Percentiles rank a stretch among this genome's conserved stretches.
phyloP scores from a whole-genome alignment of 2,113 vertebrate species.

The Xiphophorus couchianus region DNA sequence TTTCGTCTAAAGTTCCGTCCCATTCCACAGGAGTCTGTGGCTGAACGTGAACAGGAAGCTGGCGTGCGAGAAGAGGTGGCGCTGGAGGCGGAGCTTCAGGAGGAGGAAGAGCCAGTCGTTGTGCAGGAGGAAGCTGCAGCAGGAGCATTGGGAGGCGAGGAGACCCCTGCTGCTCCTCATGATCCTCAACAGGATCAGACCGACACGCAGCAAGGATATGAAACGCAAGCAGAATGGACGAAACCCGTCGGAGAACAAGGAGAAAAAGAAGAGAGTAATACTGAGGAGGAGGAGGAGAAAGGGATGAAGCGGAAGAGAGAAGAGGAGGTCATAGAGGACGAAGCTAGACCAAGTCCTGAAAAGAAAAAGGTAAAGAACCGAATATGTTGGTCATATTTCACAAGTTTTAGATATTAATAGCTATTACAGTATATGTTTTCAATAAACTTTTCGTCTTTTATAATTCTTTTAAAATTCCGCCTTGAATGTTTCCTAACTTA shows the following conservation, averaged over 20 bases:
- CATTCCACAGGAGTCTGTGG: constrained; percentile 25
- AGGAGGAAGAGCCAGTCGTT: constrained; percentile 47
- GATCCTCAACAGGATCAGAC: constrained; percentile 31
- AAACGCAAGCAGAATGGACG: constrained; percentile 7
- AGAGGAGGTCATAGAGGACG: constrained; percentile 50
- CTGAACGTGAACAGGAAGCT: constrained; percentile 31
- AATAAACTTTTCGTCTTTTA: too few relatives aligned
- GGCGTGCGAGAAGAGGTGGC: neutral
- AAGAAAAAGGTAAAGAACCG: constrained; percentile 76
- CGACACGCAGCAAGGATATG: neutral
- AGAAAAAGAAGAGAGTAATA: constrained; percentile 13
- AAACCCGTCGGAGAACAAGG: constrained; percentile 6
- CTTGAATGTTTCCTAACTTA: too few relatives aligned
- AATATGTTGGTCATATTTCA: too few relatives aligned
- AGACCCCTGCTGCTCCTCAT: neutral
- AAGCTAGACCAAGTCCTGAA: constrained; percentile 60
- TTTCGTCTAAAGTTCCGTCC: neutral
- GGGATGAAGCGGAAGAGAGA: constrained; percentile 80
- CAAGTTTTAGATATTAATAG: too few relatives aligned
- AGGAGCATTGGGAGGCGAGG: constrained; percentile 13
- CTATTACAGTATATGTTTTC: too few relatives aligned
- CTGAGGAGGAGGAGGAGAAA: constrained; percentile 64
- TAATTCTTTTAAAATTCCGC: too few relatives aligned
- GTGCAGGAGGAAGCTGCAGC: neutral
- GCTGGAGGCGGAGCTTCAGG: neutral